Base-by-base conservation (phyloP, 2,113 vertebrate species). In the Syngnathus floridae region DNA sequence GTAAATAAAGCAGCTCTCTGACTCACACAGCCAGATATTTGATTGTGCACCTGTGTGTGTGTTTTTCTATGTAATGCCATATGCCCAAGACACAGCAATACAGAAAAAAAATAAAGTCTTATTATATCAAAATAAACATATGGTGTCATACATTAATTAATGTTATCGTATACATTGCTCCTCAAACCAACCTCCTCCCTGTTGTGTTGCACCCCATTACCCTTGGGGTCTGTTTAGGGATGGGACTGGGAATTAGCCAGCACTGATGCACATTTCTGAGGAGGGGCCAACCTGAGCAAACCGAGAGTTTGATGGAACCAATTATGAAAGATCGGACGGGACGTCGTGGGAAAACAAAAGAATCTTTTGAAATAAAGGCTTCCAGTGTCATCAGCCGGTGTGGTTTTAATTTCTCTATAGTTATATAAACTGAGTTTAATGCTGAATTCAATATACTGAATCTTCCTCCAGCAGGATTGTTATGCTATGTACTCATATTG, bases 1-100 rank as follows among this genome's bases (percentile, higher is more conserved):
- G 76, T 82, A 80, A 81, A 85, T 72, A 79, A 3, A 71, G 48
- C 61, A 45, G 76, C 65, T 64, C 67, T 55, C 49, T 55, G 22
- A 75, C 59, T 79, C 21, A 35, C 45, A 22, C 59, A 61, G 59
- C n/a, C 21, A 8, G 21, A 43, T 40, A 61, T 41, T 58, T 61
- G 40, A 8, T 41, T 61, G 59, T 43, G 38, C 21, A 12, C 51
- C n/a, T n/a, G 17, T 37, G 8, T 11, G 37, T 43, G 21, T 9
- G 17, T 40, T 60, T 60, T 58, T 19, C 57, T 59, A 11, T 19
- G 36, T 19, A 36, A 37, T 36, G 8, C 16, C 14, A 57, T 36
- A 46, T 46, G 43, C 43, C 43, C 16, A 46, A 46, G 14, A 45
- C 12, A 17, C 16, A 46, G 4, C 16, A 46, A 46, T 16, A 16